Evolutionary conservation across 2,888 invertebrate genomes (phyloP).

Genomic region (Autographa pulchrina): DNA sequence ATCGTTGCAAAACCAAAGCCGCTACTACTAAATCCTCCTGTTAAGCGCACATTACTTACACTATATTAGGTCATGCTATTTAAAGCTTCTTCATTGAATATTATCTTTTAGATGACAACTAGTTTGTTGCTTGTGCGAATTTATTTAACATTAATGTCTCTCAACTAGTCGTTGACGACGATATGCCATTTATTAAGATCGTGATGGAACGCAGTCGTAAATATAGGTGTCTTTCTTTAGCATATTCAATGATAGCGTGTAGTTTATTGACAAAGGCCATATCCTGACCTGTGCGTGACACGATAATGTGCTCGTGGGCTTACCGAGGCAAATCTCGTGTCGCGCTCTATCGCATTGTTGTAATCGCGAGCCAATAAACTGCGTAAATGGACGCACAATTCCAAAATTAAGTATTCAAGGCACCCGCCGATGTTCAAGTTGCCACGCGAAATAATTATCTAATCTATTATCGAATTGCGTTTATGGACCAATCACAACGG

Average conservation of each 20-base stretch:
- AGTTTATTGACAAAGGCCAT: constrained; percentile 59
- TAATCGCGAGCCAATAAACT: constrained; percentile 59
- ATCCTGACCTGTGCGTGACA: constrained; percentile 57
- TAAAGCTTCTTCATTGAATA: constrained; percentile 72
- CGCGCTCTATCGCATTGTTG: constrained; percentile 49
- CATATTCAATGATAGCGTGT: constrained; percentile 56
- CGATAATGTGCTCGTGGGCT: constrained; percentile 47
- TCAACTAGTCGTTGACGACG: constrained; percentile 53
- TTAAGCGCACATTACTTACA: constrained; percentile 65
- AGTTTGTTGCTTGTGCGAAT: constrained; percentile 61
- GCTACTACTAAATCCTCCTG: constrained; percentile 59
- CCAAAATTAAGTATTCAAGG: constrained; percentile 62
- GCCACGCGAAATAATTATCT: constrained; percentile 68
- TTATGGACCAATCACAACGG: constrained; percentile 75
- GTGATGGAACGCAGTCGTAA: constrained; percentile 59
- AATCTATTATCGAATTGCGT: constrained; percentile 72
- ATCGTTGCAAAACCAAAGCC: constrained; percentile 65
- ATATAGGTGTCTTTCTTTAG: constrained; percentile 59
- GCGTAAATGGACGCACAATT: constrained; percentile 49
- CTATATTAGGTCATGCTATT: constrained; percentile 69
- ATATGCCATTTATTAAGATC: constrained; percentile 60
- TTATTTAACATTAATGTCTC: constrained; percentile 64
- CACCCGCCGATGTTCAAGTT: constrained; percentile 64
- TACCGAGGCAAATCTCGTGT: constrained; percentile 33
- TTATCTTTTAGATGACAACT: constrained; percentile 62